Evolutionary conservation across 2,888 invertebrate species (phyloP).

Genomic region (Drosophila yooni): DNA sequence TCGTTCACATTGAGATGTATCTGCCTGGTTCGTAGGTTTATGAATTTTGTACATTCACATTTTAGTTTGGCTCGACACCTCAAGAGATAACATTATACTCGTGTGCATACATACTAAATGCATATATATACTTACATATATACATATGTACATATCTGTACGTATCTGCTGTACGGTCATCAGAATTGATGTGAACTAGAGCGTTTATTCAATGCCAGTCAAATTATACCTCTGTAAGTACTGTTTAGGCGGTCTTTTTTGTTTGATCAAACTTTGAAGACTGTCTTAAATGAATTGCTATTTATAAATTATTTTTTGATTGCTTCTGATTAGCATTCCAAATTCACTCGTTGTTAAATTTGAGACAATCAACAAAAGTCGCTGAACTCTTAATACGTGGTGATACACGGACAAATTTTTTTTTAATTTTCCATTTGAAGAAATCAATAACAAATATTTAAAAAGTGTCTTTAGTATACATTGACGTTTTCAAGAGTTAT

Average conservation of each 20-base stretch:
- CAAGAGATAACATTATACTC: slow-evolving; percentile 32
- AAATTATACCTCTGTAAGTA: slow-evolving; percentile 27
- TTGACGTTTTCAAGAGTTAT: neutral
- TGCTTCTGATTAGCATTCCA: slow-evolving; percentile 2
- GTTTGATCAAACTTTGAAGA: slow-evolving; percentile 34
- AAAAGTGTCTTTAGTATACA: neutral
- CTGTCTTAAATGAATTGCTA: slow-evolving; percentile 8
- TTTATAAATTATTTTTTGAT: slow-evolving; percentile 14
- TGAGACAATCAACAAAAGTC: neutral
- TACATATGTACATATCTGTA: neutral
- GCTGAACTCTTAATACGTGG: neutral
- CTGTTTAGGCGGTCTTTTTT: slow-evolving; percentile 51
- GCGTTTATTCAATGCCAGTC: slow-evolving; percentile 41
- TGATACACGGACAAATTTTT: neutral
- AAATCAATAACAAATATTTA: neutral
- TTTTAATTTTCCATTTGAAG: neutral
- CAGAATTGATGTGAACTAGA: slow-evolving; percentile 25
- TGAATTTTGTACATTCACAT: slow-evolving; percentile 37
- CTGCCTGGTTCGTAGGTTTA: slow-evolving; percentile 13
- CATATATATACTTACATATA: neutral
- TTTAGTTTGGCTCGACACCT: slow-evolving; percentile 23
- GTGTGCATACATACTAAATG: neutral
- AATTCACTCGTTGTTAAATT: neutral
- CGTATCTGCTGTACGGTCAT: neutral
- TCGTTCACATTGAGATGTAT: neutral